Evolutionary conservation across 2,113 vertebrate genomes (phyloP).

Genomic region (Erpornis zantholeuca): DNA sequence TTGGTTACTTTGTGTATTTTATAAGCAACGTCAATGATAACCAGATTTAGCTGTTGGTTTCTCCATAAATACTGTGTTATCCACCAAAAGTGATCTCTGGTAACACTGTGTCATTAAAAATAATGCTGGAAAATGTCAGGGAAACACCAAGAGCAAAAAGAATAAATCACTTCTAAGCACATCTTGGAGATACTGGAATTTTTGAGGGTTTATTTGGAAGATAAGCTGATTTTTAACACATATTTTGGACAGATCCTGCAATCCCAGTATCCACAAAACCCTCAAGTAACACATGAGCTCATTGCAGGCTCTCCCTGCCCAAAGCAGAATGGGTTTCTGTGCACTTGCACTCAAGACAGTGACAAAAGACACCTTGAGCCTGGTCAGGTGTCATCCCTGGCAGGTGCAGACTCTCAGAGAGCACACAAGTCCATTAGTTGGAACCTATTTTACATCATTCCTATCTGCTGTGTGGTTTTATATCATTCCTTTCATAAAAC

Average conservation of each 20-base stretch:
- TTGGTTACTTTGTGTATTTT: conserved; percentile 37
- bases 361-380: background rate
- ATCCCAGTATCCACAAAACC: background rate
- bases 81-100: conserved; percentile 12
- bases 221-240: background rate
- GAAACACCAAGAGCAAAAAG: background rate
- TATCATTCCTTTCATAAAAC: background rate
- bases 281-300: background rate
- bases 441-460: accelerated
- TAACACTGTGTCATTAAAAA: background rate
- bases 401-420: background rate
- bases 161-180: background rate
- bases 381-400: background rate
- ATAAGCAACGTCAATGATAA: conserved; percentile 38
- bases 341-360: background rate
- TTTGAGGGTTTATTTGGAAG: background rate
- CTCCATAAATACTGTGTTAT: background rate
- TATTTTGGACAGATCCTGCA: background rate
- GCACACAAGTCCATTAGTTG: background rate
- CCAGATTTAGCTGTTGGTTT: conserved; percentile 56
- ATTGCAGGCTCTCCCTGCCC: background rate
- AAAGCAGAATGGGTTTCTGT: background rate
- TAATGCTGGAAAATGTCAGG: background rate
- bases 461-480: background rate
- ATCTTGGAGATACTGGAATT: background rate